phyloP scores from a whole-genome alignment of 2,888 invertebrate species.

The Rhagium mordax region DNA sequence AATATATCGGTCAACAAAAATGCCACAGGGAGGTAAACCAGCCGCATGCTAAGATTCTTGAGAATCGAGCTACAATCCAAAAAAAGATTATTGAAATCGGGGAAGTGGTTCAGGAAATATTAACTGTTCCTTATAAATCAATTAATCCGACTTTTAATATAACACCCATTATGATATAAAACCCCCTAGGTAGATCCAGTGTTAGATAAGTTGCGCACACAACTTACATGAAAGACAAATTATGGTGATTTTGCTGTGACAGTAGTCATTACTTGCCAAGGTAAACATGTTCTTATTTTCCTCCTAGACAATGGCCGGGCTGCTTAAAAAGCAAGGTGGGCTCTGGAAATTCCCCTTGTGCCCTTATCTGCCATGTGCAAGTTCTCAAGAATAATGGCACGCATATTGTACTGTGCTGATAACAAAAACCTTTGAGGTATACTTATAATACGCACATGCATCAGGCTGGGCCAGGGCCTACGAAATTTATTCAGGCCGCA shows the following conservation, averaged over 20 bases:
- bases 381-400: constrained; percentile 60
- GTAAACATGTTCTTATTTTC: constrained; percentile 33
- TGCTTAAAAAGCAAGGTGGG: constrained; percentile 25
- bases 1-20: too few species aligned
- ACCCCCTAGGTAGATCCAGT: neutral
- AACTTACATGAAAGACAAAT: constrained; percentile 14
- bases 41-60: too few species aligned
- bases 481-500: constrained; percentile 10
- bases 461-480: constrained; percentile 42
- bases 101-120: too few species aligned
- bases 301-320: constrained; percentile 29
- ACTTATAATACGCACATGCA: constrained; percentile 56
- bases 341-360: constrained; percentile 7
- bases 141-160: too few species aligned
- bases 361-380: constrained; percentile 59
- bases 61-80: too few species aligned
- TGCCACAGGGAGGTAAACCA: too few species aligned
- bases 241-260: constrained; percentile 26
- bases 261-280: constrained; percentile 25
- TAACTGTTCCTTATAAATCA: too few species aligned
- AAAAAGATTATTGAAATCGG: too few species aligned
- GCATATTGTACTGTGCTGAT: constrained; percentile 59
- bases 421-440: constrained; percentile 58
- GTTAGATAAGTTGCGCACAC: neutral
- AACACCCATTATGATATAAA: too few species aligned